Base-by-base conservation (phyloP, 2,113 vertebrate species). In the Pogonocichla stellata region DNA sequence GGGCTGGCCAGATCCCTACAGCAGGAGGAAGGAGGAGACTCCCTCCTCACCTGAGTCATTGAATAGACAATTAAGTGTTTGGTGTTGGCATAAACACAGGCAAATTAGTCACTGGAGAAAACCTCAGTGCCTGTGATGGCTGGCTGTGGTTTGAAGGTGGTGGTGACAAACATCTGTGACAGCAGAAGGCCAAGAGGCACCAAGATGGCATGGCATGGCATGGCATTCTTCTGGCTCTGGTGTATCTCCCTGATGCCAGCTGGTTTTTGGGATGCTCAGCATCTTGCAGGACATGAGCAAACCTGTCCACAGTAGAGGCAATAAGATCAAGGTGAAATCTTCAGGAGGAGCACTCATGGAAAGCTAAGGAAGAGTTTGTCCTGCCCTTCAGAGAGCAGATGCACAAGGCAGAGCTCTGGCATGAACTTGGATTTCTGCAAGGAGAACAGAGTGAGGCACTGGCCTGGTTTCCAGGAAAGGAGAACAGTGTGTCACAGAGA, bases 381-480 rank as follows among this genome's bases (percentile, higher is more conserved):
- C 72, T 90, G 60, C 71, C 64, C 65, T 90, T 75, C 36, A 70
- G 74, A 86, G 43, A 80, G 69, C 75, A 93, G 85, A 88, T 47
- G 62, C 47, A 36, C 54, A 56, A 80, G 80, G 58, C 56, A 70
- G 57, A 89, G 45, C 38, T 42, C 91, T 84, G 74, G 57, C 86
- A 87, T 2, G 0, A 78, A 53, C 45, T 53, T 83, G 29, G 81
- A 75, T 91, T 91, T 94, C 72, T 86, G 61, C 74, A 82, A 79
- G 80, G 85, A 92, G 92, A 91, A 82, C 51, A 47, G 82, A 93
- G 71, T 42, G 81, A 95, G 72, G 91, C 82, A 54, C 75, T 88
- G 94, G 94, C 96, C 96, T 95, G 85, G 28, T 95, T 97, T 95
- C 92, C 90, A 81, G 96, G 94, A 96, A 96, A 96, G 91, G 94